Evolutionary conservation across 2,888 invertebrate genomes (phyloP), one percentile per base, ranked within the genome.

Genomic region (Vannuccia rotundouncinata): DNA sequence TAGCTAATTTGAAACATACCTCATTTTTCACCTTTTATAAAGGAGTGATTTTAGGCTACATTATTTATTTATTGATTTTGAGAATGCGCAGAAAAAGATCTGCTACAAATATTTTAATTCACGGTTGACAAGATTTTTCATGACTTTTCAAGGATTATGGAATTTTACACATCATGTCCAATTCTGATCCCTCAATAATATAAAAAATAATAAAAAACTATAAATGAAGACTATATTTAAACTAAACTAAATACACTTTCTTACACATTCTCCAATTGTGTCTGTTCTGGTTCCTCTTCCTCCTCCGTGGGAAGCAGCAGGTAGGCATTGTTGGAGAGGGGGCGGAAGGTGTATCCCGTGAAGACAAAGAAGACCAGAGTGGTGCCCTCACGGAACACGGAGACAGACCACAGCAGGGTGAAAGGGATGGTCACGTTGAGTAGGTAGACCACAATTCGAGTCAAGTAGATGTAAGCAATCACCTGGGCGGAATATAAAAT

Each of bases 381-480:
- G 1, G 95, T 94, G 91, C 94, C 91, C 90, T 99, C 97, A 79
- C 92, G 91, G 89, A 95, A 95, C 92, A 96, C 92, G 88, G 95
- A 95, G 87, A 95, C 94, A 84, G 98, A 89, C 98, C 98, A 99
- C 85, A 94, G 93, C 86, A 95, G 95, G 88, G 95, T 94, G 90
- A 97, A 98, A 80, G 97, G 95, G 79, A 98, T 94, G n/a, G 95
- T 94, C 85, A 94, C 94, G 91, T 93, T 93, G 45, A 99, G 89
- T 85, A 99, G 90, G 86, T 94, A 94, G 17, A 95, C 94, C 85
- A 98, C 94, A 85, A 98, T 95, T 84, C 98, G 91, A 0, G 98
- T 98, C 86, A 95, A 95, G 89, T 99, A 99, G 83, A 99, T 96
- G 87, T 98, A 99, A 88, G 94, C 94, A 59, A 98, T 93, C 83